These are phyloP conservation scores for Tryphoninae sp. DNA, from an alignment of 2,888 invertebrate genomes.

Conservation along the genomic window DNA sequence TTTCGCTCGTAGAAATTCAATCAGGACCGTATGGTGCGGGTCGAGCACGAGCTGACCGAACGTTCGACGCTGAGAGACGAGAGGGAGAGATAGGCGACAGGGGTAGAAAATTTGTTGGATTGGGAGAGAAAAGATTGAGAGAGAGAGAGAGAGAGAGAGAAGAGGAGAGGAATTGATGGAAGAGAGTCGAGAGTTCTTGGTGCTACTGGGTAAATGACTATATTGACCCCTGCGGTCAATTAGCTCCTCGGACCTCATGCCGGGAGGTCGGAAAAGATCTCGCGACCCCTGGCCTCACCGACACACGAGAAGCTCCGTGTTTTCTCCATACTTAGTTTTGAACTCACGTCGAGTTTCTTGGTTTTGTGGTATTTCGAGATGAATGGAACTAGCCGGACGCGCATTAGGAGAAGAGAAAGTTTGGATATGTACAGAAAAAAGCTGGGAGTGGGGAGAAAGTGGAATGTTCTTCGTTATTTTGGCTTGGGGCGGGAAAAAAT, in stretches of 20 bases:
- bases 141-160: conserved; percentile 61
- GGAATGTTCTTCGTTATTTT: neutral
- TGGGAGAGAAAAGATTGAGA: conserved; percentile 54
- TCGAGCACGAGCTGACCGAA: conserved; percentile 49
- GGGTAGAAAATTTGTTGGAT: conserved; percentile 58
- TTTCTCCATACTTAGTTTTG: conserved; percentile 33
- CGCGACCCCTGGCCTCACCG: conserved; percentile 15
- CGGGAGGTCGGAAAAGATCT: conserved; percentile 49
- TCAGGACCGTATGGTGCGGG: conserved; percentile 66
- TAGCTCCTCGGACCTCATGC: conserved; percentile 66
- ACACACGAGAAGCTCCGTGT: conserved; percentile 23
- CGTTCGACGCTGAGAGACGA: conserved; percentile 50
- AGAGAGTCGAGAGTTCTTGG: conserved; percentile 46
- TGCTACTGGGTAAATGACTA: conserved; percentile 69
- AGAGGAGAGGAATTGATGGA: conserved; percentile 60
- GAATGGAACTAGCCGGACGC: conserved; percentile 7
- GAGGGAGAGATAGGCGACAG: conserved; percentile 60
- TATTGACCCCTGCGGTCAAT: conserved; percentile 71
- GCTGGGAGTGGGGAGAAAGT: neutral
- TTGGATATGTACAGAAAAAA: neutral
- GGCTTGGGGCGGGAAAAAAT: neutral
- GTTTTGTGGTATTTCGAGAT: conserved; percentile 51
- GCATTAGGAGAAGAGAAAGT: conserved; percentile 53
- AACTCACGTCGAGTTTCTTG: conserved; percentile 41
- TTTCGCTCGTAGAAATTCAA: conserved; percentile 70